Conservation (phyloP, 2,888 invertebrate genomes). For the Eurytoma adleriae region DNA sequence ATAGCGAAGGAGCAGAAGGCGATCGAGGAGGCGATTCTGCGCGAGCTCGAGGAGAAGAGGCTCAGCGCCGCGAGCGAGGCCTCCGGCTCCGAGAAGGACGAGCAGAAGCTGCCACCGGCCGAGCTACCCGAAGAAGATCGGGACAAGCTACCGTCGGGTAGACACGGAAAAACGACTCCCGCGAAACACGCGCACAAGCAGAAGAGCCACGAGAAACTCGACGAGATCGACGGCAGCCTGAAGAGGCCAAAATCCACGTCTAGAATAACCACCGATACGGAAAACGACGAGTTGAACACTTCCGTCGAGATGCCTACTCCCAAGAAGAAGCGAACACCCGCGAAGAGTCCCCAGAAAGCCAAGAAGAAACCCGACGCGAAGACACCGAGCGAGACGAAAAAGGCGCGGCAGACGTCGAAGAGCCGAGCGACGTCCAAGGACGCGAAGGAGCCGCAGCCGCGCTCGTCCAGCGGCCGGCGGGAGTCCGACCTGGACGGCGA, state of each 20-base stretch:
- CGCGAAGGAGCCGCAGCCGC: constrained; percentile 64
- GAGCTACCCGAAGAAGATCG: constrained; percentile 36
- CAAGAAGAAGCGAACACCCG: constrained; percentile 61
- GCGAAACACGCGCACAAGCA: constrained; percentile 48
- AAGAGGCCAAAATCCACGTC: constrained; percentile 50
- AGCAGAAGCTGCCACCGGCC: constrained; percentile 38
- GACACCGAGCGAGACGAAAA: constrained; percentile 50
- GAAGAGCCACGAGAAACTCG: constrained; percentile 44
- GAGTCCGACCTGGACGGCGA: constrained; percentile 66
- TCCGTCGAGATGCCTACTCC: constrained; percentile 32
- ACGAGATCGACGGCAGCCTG: background rate
- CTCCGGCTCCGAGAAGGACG: constrained; percentile 45
- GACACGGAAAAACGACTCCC: constrained; percentile 43
- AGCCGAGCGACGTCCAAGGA: constrained; percentile 58
- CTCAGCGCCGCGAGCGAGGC: constrained; percentile 59
- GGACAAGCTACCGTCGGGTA: constrained; percentile 17
- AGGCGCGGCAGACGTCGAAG: constrained; percentile 35
- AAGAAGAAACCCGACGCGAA: constrained; percentile 57
- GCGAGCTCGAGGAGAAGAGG: constrained; percentile 71
- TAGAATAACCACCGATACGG: constrained; percentile 34
- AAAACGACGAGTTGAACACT: constrained; percentile 48
- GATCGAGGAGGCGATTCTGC: constrained; percentile 72
- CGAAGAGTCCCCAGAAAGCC: constrained; percentile 56
- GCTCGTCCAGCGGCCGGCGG: constrained; percentile 63
- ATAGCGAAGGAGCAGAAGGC: constrained; percentile 74